phyloP scores from a whole-genome alignment of 2,113 vertebrate genomes.

The Apteryx mantelli region DNA sequence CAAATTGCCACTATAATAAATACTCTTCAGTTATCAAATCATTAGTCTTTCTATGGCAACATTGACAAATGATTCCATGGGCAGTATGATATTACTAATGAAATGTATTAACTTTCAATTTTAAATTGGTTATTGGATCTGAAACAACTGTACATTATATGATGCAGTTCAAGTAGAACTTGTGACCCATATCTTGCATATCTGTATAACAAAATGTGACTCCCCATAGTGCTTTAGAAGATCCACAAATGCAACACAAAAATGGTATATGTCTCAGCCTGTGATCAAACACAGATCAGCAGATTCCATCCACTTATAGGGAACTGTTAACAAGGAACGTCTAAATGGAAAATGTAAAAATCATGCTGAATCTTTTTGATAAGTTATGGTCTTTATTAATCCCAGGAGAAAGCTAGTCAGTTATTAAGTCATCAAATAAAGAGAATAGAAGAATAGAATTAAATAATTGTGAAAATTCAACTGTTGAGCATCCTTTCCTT shows the following conservation, averaged over 20 bases:
- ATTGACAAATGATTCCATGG: conserved; percentile 68
- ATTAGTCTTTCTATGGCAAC: conserved; percentile 70
- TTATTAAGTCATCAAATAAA: not conserved
- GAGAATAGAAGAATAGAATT: not conserved
- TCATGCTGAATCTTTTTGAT: not conserved
- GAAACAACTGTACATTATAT: conserved; percentile 54
- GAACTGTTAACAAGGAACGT: not conserved
- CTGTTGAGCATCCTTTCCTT: not conserved
- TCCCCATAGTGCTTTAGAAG: not conserved
- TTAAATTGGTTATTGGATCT: conserved; percentile 62
- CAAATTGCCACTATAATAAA: conserved; percentile 77
- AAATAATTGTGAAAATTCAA: not conserved
- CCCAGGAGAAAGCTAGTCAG: not conserved
- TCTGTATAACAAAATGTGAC: not conserved
- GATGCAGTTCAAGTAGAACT: not conserved
- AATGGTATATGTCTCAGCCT: not conserved
- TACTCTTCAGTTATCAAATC: conserved; percentile 72
- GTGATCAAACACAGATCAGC: not conserved
- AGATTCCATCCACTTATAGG: not conserved
- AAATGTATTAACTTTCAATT: conserved; percentile 76
- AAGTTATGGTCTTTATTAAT: not conserved
- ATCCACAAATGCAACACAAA: not conserved
- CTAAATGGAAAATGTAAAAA: not conserved
- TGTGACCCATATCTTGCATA: conserved; percentile 10
- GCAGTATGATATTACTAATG: conserved; percentile 61